Base-by-base conservation (phyloP, 2,113 vertebrate species). In the Pituophis catenifer region DNA sequence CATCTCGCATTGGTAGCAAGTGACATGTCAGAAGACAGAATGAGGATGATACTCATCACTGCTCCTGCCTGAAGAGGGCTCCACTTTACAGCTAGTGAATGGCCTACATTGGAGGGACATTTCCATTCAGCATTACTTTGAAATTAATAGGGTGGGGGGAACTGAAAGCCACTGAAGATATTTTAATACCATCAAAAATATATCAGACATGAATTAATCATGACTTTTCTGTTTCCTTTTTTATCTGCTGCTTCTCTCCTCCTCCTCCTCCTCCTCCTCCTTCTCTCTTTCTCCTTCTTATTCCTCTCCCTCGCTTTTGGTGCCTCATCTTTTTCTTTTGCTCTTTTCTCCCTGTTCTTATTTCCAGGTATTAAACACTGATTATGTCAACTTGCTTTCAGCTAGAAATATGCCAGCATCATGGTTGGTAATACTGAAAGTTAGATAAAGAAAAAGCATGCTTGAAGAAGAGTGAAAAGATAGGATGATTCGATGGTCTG, bases 401-500 rank as follows among this genome's bases (percentile, higher is more conserved):
- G 52, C 38, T 85, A 85, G 65, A 75, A 52, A 55, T 24, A 33
- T 59, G 55, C 33, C 59, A 75, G 38, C 5, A 33, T 33, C n/a
- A 55, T 44, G 26, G 38, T 55, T 75, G 33, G 29, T 57, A 62
- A 44, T 33, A 48, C 24, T 57, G 33, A 92, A 89, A 89, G 50
- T 24, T 88, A 17, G 58, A 5, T 91, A 0, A 38, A 90, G n/a
- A 94, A 90, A 53, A 21, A 38, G 3, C 10, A 94, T 92, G 11
- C 0, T 1, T 53, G 15, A 11, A 92, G 7, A 88, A 93, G 65
- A 89, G 57, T 8, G 0, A 33, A 23, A 10, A 29, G 33, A 33
- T 93, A 91, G 52, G 0, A 0, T 88, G 5, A n/a, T 85, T 92
- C 17, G 6, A 8, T 81, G 92, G 23, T n/a, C 62, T 89, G 13